These are phyloP conservation scores for Horisme vitalbata DNA, from an alignment of 2,888 invertebrate species.

Conservation along the genomic window DNA sequence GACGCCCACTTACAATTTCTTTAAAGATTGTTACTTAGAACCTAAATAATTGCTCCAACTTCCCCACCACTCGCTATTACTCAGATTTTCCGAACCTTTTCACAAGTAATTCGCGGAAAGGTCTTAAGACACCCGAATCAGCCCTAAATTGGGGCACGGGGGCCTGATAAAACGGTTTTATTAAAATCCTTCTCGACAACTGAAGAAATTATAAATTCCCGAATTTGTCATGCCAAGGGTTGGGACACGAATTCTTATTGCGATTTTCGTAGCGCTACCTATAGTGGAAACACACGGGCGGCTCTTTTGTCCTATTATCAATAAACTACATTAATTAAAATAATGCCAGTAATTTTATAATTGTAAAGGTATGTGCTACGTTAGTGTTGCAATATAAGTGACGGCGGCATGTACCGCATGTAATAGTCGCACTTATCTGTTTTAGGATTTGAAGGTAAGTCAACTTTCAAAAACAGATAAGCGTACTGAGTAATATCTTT, in stretches of 20 bases:
- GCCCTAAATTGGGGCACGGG: constrained; percentile 11
- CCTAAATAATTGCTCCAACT: no score
- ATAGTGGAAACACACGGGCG: constrained; percentile 26
- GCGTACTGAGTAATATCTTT: no score
- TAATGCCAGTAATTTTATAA: no score
- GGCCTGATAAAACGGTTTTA: constrained; percentile 26
- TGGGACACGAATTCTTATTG: constrained; percentile 46
- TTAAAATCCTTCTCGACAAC: constrained; percentile 27
- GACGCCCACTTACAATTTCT: no score
- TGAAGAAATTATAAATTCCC: constrained; percentile 37
- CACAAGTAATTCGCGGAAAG: constrained; percentile 7
- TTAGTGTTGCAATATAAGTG: no score
- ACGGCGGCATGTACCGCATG: no score
- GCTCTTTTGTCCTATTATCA: background rate
- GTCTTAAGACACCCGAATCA: constrained; percentile 12
- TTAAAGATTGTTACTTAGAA: no score
- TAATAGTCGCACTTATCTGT: no score
- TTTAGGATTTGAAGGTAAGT: no score
- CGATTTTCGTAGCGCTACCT: constrained; percentile 38
- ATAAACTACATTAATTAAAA: background rate
- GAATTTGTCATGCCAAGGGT: constrained; percentile 47
- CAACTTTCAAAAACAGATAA: no score
- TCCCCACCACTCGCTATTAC: background rate
- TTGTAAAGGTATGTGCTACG: no score
- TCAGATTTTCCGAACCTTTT: constrained; percentile 5